Evolutionary conservation across 2,113 vertebrate genomes (phyloP).

Genomic region (Psammodynastes pulverulentus): DNA sequence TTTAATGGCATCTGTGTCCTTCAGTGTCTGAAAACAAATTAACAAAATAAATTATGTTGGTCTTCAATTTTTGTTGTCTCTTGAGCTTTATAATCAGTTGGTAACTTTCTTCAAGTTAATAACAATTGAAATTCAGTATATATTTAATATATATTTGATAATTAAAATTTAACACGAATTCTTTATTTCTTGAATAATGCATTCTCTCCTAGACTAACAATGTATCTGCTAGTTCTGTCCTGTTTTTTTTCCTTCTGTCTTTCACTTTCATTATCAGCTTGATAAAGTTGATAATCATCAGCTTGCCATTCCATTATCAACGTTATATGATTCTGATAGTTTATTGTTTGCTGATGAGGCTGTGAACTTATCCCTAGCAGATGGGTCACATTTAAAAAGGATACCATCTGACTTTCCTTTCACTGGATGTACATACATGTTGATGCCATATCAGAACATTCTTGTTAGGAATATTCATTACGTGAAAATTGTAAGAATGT

Average conservation of each 20-base stretch:
- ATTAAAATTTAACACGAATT: no score
- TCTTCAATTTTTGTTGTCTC: no score
- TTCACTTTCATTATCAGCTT: background rate
- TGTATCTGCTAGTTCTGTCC: background rate
- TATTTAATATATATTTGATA: no score
- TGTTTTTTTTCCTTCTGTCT: background rate
- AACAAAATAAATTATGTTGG: no score
- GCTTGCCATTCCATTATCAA: background rate
- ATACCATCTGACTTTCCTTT: background rate
- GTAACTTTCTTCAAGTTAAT: no score
- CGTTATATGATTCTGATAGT: background rate
- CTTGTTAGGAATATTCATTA: background rate
- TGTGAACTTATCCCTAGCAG: background rate
- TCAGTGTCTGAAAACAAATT: no score
- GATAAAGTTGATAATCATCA: background rate
- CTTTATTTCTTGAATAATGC: background rate
- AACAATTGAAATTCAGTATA: no score
- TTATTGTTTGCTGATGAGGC: background rate
- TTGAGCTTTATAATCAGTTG: no score
- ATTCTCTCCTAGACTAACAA: background rate
- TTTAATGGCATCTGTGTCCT: no score
- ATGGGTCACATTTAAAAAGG: background rate
- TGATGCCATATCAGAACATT: background rate
- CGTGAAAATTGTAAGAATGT: background rate
- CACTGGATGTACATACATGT: background rate